Evolutionary conservation across 2,797 vertebrate genomes (phyloP).

Genomic region (Spinus olivaceus): DNA sequence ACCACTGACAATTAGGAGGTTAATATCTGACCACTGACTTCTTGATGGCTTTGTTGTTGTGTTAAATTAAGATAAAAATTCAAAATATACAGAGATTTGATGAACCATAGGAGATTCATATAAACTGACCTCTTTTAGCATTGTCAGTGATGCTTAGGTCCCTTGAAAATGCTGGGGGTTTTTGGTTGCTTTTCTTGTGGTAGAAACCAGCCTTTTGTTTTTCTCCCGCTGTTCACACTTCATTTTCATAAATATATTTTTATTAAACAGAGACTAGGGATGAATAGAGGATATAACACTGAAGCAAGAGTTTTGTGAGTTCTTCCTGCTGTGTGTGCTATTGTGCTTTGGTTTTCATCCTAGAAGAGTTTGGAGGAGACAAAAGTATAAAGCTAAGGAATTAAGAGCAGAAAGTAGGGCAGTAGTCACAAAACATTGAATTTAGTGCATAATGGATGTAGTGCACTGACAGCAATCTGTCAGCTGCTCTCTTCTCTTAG

Average conservation of each 20-base stretch:
- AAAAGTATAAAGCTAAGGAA: not conserved
- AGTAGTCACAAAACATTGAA: not conserved
- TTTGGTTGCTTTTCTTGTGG: accelerated
- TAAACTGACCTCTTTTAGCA: not conserved
- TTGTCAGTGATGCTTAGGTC: not conserved
- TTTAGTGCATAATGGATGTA: not conserved
- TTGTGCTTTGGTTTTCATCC: not conserved
- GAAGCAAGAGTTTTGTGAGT: not conserved
- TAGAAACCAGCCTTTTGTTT: not conserved
- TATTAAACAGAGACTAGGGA: not conserved
- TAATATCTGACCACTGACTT: not conserved
- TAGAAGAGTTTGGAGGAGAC: not conserved
- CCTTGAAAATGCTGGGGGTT: accelerated
- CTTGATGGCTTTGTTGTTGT: not conserved
- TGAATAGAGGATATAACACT: not conserved
- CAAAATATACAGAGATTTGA: not conserved
- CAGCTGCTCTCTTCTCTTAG: not conserved
- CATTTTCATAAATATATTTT: not conserved
- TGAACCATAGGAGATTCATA: not conserved
- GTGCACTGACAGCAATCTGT: not conserved
- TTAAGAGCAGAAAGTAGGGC: not conserved
- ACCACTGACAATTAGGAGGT: not conserved
- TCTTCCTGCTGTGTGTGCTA: not conserved
- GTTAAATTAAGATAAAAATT: not conserved
- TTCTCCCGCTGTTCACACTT: not conserved